Conservation (phyloP, 2,797 vertebrate genomes). For the Pampus argenteus region DNA sequence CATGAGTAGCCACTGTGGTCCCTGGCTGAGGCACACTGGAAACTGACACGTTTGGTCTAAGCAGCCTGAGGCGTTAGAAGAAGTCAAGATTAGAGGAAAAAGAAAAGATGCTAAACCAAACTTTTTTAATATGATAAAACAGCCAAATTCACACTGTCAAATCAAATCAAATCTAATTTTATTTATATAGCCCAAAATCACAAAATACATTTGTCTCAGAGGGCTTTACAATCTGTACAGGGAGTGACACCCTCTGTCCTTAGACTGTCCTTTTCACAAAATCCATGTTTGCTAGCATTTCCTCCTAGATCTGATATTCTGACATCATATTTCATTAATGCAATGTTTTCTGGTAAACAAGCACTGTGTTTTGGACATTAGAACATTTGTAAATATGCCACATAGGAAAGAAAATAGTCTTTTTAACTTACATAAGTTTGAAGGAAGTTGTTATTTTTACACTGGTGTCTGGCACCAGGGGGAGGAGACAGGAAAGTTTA, state of each 20-base stretch:
- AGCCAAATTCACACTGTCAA: neutral
- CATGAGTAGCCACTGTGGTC: neutral
- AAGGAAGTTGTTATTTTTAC: neutral
- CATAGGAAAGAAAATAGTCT: neutral
- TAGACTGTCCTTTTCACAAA: neutral
- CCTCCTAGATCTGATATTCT: neutral
- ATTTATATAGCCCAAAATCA: too few species aligned
- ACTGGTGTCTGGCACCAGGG: too few species aligned
- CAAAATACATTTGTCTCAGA: too few species aligned
- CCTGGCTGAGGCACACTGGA: neutral
- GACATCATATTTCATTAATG: neutral
- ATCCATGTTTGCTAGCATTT: neutral
- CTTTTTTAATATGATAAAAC: too few species aligned
- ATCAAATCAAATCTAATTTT: too few species aligned
- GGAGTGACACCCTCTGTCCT: too few species aligned
- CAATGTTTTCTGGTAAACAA: neutral
- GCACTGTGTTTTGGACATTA: neutral
- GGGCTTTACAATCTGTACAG: too few species aligned
- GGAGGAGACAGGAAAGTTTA: too few species aligned
- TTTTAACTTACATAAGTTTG: neutral
- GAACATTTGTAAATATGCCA: neutral
- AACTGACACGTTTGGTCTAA: slow-evolving; percentile 21
- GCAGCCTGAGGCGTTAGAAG: slow-evolving; percentile 7
- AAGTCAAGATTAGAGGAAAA: neutral
- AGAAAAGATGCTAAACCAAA: neutral